Base-by-base conservation (phyloP, 2,888 invertebrate genomes). In the Microctonus brassicae region DNA sequence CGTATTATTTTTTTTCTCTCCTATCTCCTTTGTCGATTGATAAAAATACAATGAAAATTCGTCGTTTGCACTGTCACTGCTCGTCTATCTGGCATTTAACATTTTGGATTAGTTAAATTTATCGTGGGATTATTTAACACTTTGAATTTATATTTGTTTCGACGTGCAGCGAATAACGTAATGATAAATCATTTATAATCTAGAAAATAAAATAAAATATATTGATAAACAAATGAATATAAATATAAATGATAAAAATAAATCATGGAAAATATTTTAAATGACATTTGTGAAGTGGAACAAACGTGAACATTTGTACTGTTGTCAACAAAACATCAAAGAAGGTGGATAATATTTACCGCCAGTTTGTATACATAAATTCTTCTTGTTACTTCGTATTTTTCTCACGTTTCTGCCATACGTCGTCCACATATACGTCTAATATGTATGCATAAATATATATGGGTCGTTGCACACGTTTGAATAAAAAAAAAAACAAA, bases 361-460 rank as follows among this genome's bases (percentile, higher is more conserved):
- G 22, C n/a, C 29, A 29, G 57, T 57, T 29, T 57, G n/a, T 39
- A 39, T 57, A 26, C 57, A 29, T 57, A 57, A 57, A 57, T 57
- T 29, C 13, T 13, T 29, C 57, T n/a, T 17, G 26, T 57, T 24
- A 13, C 52, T 66, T 58, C 39, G 73, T 73, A 78, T 75, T 76
- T 73, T 70, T 60, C 55, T 72, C 70, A 69, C 60, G 71, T 42
- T 57, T 53, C 34, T 13, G n/a, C 71, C 63, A 62, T 73, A 55
- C 70, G 66, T 70, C 75, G 68, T 64, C 61, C 13, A 6, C 4
- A 61, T 47, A 33, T 11, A 22, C n/a, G 62, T 62, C 39, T 39
- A 39, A 39, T 39, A 39, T 39, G 39, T 39, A 39, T 39, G n/a
- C 39, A 39, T 39, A 39, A 39, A 39, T n/a, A 39, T 39, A 39